Conservation (phyloP, 2,888 invertebrate genomes). For the Cantharis rustica region DNA sequence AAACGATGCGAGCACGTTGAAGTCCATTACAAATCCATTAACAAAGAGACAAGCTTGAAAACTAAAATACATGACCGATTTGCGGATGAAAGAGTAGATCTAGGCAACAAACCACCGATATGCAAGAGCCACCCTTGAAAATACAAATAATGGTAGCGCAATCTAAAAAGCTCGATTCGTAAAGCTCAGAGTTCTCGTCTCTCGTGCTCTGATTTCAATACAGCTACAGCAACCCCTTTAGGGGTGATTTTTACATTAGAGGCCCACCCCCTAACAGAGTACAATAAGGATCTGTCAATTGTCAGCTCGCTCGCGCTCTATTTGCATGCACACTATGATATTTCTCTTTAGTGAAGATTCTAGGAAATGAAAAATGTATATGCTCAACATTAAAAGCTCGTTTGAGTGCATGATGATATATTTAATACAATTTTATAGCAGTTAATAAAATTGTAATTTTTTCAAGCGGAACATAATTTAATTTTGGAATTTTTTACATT, state of each 20-base stretch:
- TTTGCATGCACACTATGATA: constrained; percentile 44
- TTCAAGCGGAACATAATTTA: neutral
- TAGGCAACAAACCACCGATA: constrained; percentile 28
- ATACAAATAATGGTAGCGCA: constrained; percentile 44
- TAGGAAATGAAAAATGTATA: constrained; percentile 52
- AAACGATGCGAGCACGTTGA: constrained; percentile 15
- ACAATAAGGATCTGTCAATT: constrained; percentile 55
- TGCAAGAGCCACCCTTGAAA: constrained; percentile 36
- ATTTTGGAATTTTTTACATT: neutral
- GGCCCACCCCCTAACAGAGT: constrained; percentile 36
- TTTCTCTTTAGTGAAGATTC: constrained; percentile 38
- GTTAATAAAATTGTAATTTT: neutral
- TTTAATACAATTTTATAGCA: constrained; percentile 19
- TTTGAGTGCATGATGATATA: constrained; percentile 40
- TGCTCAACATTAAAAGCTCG: constrained; percentile 49
- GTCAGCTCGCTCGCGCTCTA: constrained; percentile 49
- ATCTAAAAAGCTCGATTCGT: constrained; percentile 36
- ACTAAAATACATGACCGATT: constrained; percentile 23
- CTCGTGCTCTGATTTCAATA: constrained; percentile 51
- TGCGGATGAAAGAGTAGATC: constrained; percentile 22
- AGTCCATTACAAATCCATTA: constrained; percentile 31
- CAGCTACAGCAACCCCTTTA: constrained; percentile 49
- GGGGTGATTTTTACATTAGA: constrained; percentile 52
- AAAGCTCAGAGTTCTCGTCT: constrained; percentile 35
- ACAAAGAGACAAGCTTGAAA: constrained; percentile 30